Evolutionary conservation across 2,797 vertebrate species (phyloP), one percentile per base, ranked within the genome.

Genomic region (Diplodus sargus): DNA sequence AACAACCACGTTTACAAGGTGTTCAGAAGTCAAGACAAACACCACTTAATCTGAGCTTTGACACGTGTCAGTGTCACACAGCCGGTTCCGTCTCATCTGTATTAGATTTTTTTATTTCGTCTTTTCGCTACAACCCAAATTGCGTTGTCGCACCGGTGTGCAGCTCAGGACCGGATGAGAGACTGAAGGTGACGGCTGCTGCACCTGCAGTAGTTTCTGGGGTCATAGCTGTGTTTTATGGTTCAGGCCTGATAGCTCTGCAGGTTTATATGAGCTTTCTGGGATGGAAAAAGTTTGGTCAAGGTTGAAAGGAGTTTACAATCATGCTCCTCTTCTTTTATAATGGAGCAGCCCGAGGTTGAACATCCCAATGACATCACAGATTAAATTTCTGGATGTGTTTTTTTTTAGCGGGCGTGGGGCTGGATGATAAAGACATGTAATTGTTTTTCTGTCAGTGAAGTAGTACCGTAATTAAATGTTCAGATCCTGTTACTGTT

Each of bases 151-250:
- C 58, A 43, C 12, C 30, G 7, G 48, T 58, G 34, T 59, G 1
- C 59, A 67, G 74, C 60, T 86, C 70, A 75, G 65, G 70, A 77
- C 25, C 62, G 7, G 71, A 84, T 61, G 73, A 23, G 52, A 62
- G 51, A 15, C 48, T 30, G 48, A 74, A 78, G 63, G 73, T 72
- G 61, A 76, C 52, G 59, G 65, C 52, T 71, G 66, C 39, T 39
- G 54, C 9, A 58, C 20, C 59, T 70, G 59, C 39, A 30, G 39
- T 61, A 25, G 58, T 76, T 63, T 78, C 20, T 59, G 51, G 39
- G 63, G 42, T 85, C 59, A 39, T 8, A 57, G 58, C 39, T 58
- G 5, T 69, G 59, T 83, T 87, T 87, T 83, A 82, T 83, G 83
- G 66, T 75, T 70, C 57, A 67, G 64, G 71, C 20, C 47, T 65